Base-by-base conservation (phyloP, 92 coral and sea anemone species). In the Isaurus tuberculatus region DNA sequence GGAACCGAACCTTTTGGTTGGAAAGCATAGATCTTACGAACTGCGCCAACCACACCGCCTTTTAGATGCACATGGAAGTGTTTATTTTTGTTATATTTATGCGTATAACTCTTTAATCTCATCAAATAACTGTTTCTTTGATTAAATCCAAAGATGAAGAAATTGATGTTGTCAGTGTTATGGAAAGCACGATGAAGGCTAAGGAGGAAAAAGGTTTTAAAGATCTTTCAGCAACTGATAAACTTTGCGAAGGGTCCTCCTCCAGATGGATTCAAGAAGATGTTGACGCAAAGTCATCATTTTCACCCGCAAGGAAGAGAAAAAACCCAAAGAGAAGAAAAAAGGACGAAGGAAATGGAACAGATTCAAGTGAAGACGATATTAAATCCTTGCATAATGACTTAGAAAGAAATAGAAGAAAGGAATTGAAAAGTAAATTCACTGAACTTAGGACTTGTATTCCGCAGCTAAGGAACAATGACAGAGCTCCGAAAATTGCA, bases 401-500 rank as follows among this genome's bases (percentile, higher is more conserved):
- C 46, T 72, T 93, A 28, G 97, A 93, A 36, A 80, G 94, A 67
- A 93, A 88, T 33, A 82, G 97, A 66, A 84, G 97, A 15, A 93
- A 91, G 66, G 97, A 93, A 34, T 83, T 93, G 46, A 93, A 93
- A n/a, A 84, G 84, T 83, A 87, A 94, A 1, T 93, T 93, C 40
- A 92, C 75, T 53, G 80, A 66, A 19, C 87, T 93, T 33, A 80
- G 97, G 28, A 75, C 67, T 73, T 88, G 91, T 81, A 81, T 93
- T 44, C 97, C 97, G 26, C 80, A 81, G 32, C 58, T 93, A 27
- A 55, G 81, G 16, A 51, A 79, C 48, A 91, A 75, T 69, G 94
- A 91, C 29, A 88, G 93, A 53, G 94, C 94, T 16, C 92, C 97
- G 4, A 93, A 93, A 51, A 93, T 93, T 61, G 75, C 91, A n/a